Conservation (phyloP, 2,797 vertebrate genomes). For the Sardinella longiceps region DNA sequence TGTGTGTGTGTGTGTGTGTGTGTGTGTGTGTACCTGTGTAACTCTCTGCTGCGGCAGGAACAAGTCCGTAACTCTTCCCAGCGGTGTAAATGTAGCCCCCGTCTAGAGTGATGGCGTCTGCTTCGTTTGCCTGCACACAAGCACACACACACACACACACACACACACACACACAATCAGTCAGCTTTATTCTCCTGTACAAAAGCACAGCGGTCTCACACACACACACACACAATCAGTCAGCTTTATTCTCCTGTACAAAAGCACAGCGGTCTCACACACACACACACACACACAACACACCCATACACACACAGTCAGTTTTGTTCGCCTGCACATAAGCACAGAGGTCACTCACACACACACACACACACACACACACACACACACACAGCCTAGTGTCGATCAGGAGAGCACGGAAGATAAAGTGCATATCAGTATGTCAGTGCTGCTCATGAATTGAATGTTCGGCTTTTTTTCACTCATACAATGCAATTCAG, state of each 20-base stretch:
- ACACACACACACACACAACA: background rate
- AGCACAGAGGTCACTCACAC: background rate
- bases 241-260: too few relatives aligned
- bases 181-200: too few relatives aligned
- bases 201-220: too few relatives aligned
- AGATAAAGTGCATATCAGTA: too few relatives aligned
- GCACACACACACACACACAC: slow-evolving; percentile 10
- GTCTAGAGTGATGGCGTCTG: slow-evolving; percentile 83
- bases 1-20: too few relatives aligned
- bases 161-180: background rate
- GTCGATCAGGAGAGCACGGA: too few relatives aligned
- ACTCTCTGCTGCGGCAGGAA: slow-evolving; percentile 87
- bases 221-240: background rate
- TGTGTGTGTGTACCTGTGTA: slow-evolving; percentile 79
- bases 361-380: too few relatives aligned
- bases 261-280: too few relatives aligned
- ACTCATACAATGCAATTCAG: too few relatives aligned
- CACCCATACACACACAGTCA: background rate
- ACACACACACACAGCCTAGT: background rate
- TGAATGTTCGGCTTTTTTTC: too few relatives aligned
- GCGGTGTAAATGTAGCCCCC: slow-evolving; percentile 88
- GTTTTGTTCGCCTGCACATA: too few relatives aligned
- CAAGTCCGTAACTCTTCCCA: slow-evolving; percentile 84
- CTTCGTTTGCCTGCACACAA: slow-evolving; percentile 78
- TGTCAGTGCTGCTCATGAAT: too few relatives aligned